Evolutionary conservation across 1,140 invertebrate species (phyloP), one percentile per base, ranked within the genome.

Genomic region (Conus ventricosus): DNA sequence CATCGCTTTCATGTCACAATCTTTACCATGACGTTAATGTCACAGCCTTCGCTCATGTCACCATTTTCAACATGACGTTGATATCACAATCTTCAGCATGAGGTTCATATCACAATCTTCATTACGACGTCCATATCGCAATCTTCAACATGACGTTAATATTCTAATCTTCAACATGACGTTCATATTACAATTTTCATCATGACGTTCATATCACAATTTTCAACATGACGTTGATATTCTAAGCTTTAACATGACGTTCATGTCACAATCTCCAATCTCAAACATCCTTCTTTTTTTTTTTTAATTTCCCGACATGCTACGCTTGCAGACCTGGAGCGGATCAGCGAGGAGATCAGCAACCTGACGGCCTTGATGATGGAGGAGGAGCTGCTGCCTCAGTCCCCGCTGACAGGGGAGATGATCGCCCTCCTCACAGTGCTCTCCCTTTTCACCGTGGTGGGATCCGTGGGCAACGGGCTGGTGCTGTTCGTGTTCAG

Each of bases 401-500:
- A 81, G 39, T 5, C 20, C 7, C 83, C 83, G 4, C 67, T 86
- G 23, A 86, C 63, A 25, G 84, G 83, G n/a, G 88, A 89, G 71
- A 85, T 89, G 84, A 67, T 89, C 57, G 78, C 84, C 7, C 88
- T 91, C 51, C 87, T 91, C 27, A 60, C 87, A 0, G 82, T 89
- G 1, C 82, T 91, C 85, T 84, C 88, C 23, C 55, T 91, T 3
- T 93, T 94, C 84, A 92, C 90, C 60, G 57, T 92, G 0, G 89
- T 92, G 27, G 94, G 94, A 5, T 93, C 93, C 5, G 89, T 94
- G 7, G 95, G 95, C n/a, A 95, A 95, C 87, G 90, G 93, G 0
- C 83, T 95, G 27, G 95, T 95, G 5, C 89, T 95, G 15, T 93
- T 94, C 89, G 94, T 95, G 2, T 95, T 95, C 88, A 87, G 85